phyloP scores from a whole-genome alignment of 2,113 vertebrate species.

The Mola mola region DNA sequence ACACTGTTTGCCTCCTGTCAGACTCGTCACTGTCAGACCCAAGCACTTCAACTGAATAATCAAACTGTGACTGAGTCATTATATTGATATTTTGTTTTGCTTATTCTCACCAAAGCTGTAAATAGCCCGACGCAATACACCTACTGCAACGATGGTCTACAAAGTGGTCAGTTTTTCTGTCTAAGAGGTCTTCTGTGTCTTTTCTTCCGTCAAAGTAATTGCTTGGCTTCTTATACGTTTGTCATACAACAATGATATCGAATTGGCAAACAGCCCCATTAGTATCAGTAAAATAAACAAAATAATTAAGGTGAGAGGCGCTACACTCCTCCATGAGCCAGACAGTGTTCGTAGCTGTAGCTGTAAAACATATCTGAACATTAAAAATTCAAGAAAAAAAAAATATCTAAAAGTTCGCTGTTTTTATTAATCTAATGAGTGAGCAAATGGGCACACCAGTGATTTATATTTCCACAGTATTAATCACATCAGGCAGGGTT shows the following conservation, averaged over 20 bases:
- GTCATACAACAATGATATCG: not conserved
- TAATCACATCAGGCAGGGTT: constrained; percentile 38
- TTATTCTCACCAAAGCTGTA: constrained; percentile 37
- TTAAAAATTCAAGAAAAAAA: no score
- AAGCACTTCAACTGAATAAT: constrained; percentile 32
- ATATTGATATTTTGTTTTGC: constrained; percentile 39
- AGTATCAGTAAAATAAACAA: not conserved
- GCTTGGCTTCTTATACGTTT: not conserved
- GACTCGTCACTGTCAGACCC: constrained; percentile 5
- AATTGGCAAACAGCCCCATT: not conserved
- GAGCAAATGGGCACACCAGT: not conserved
- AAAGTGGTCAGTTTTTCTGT: not conserved
- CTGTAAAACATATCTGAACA: no score
- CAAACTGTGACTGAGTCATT: constrained; percentile 48
- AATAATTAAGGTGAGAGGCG: constrained; percentile 1
- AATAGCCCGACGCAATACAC: constrained; percentile 16
- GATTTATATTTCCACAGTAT: constrained; percentile 21
- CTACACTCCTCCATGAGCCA: not conserved
- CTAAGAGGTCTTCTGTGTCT: not conserved
- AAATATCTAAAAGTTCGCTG: not conserved
- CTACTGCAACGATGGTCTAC: not conserved
- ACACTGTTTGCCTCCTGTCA: constrained; percentile 28
- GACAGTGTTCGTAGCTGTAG: no score
- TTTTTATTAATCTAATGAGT: constrained; percentile 10
- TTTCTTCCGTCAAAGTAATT: constrained; percentile 1